Evolutionary conservation across 2,113 vertebrate species (phyloP).

Genomic region (Coregonus clupeaformis): DNA sequence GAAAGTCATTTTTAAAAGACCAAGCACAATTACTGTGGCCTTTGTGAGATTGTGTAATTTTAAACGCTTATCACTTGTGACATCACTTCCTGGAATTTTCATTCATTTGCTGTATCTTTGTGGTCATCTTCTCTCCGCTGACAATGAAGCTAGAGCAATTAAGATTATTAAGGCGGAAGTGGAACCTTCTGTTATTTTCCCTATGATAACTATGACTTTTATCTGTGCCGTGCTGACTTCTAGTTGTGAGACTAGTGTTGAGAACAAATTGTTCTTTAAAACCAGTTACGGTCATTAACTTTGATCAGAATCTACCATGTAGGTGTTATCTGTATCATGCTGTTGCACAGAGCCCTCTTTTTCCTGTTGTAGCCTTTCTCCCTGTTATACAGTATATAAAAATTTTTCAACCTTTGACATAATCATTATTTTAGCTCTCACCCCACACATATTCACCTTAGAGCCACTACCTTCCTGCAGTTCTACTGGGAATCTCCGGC

Average conservation of each 20-base stretch:
- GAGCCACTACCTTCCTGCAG: neutral
- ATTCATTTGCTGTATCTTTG: slow-evolving; percentile 57
- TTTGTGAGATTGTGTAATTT: slow-evolving; percentile 57
- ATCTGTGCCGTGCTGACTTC: slow-evolving; percentile 4
- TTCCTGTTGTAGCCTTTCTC: neutral
- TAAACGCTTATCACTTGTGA: slow-evolving; percentile 64
- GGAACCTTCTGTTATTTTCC: slow-evolving; percentile 41
- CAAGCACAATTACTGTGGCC: slow-evolving; percentile 60
- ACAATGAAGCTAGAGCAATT: slow-evolving; percentile 57
- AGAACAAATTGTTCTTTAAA: neutral
- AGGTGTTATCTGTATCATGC: too few species aligned
- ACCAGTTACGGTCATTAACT: too few species aligned
- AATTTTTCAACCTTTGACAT: neutral
- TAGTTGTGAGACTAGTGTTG: neutral
- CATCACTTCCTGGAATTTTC: slow-evolving; percentile 69
- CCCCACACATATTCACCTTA: neutral
- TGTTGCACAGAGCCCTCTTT: neutral
- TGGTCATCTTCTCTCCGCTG: slow-evolving; percentile 61
- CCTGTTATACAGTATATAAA: neutral
- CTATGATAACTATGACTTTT: slow-evolving; percentile 36
- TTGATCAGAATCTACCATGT: too few species aligned
- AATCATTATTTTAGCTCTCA: too few species aligned
- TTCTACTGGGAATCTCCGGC: slow-evolving; percentile 1
- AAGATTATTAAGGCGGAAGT: slow-evolving; percentile 45
- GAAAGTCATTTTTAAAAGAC: slow-evolving; percentile 58